phyloP scores from a whole-genome alignment of 2,888 invertebrate species.

The Drosophila demipolita region DNA sequence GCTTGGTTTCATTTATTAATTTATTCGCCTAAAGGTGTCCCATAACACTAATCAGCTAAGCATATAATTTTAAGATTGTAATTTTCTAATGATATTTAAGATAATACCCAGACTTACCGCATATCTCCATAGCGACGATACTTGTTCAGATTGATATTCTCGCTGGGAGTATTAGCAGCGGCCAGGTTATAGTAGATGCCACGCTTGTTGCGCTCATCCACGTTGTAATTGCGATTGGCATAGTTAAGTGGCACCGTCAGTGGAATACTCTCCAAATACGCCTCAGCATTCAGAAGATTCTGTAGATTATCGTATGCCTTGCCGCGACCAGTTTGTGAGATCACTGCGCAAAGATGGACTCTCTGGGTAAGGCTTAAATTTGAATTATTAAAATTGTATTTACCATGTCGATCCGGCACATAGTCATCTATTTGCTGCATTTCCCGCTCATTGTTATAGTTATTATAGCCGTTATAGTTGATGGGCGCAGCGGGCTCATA shows the following conservation, averaged over 20 bases:
- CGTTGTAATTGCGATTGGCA: slow-evolving; percentile 81
- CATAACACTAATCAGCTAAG: background rate
- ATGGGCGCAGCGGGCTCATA: slow-evolving; percentile 78
- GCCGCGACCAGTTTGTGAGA: slow-evolving; percentile 58
- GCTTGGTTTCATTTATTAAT: background rate
- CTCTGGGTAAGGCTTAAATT: background rate
- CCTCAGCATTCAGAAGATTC: slow-evolving; percentile 83
- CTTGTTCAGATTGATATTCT: slow-evolving; percentile 76
- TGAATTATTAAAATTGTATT: slow-evolving; percentile 4
- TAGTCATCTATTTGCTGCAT: slow-evolving; percentile 84
- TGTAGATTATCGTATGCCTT: slow-evolving; percentile 85
- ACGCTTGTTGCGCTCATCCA: slow-evolving; percentile 83
- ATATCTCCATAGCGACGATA: slow-evolving; percentile 80
- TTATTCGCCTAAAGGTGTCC: background rate
- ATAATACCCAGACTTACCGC: slow-evolving; percentile 73
- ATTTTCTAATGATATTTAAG: background rate
- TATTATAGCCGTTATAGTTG: slow-evolving; percentile 52
- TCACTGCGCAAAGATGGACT: slow-evolving; percentile 26
- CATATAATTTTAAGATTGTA: background rate
- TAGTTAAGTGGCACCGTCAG: slow-evolving; percentile 82
- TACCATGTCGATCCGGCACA: slow-evolving; percentile 77
- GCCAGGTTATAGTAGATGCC: slow-evolving; percentile 71
- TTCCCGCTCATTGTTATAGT: slow-evolving; percentile 73
- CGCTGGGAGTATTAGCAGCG: slow-evolving; percentile 35
- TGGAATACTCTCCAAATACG: slow-evolving; percentile 83